Base-by-base conservation (phyloP, 2,113 vertebrate species). In the Triplophysa dalaica region DNA sequence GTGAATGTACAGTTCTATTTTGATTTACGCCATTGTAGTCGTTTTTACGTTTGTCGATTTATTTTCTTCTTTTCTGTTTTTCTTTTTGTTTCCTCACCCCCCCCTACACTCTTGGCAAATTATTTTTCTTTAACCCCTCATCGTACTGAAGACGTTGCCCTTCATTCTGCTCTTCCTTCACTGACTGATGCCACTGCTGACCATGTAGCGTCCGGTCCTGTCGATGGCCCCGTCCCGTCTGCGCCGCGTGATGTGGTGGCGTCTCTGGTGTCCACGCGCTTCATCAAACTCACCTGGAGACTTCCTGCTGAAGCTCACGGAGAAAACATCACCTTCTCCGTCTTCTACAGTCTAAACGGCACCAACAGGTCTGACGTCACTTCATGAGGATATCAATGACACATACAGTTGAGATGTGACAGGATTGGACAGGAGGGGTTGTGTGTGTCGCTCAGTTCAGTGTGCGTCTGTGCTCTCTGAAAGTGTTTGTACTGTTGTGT, bases 201-300 rank as follows among this genome's bases (percentile, higher is more conserved):
- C 73, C 83, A 82, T 85, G 72, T 85, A 85, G 83, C 77, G 77
- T 79, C 95, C 94, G 94, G 95, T 87, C 86, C 86, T 16, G 89
- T 95, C 82, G 91, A 94, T 19, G 97, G 97, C 87, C 96, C 96
- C 24, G 80, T 95, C 81, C 95, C 98, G 86, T 96, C 97, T 0
- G 94, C 94, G 19, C 98, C 98, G 0, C 91, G 98, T 3, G 98
- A 99, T 4, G 94, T 99, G 0, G 96, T 99, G 92, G 98, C 98
- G 56, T 98, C 97, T 0, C 92, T 99, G 24, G 97, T 99, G 77
- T 99, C 98, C 86, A 99, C 98, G 9, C 96, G 98, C 81, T 99
- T 99, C 95, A 97, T 99, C 94, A 95, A 98, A 87, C 87, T 99
- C 89, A 97, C 95, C 0, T 99, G 98, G 98, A 93, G 98, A 64